These are phyloP conservation scores for Todiramphus chloris DNA, from an alignment of 2,113 vertebrate species.

Conservation along the genomic window DNA sequence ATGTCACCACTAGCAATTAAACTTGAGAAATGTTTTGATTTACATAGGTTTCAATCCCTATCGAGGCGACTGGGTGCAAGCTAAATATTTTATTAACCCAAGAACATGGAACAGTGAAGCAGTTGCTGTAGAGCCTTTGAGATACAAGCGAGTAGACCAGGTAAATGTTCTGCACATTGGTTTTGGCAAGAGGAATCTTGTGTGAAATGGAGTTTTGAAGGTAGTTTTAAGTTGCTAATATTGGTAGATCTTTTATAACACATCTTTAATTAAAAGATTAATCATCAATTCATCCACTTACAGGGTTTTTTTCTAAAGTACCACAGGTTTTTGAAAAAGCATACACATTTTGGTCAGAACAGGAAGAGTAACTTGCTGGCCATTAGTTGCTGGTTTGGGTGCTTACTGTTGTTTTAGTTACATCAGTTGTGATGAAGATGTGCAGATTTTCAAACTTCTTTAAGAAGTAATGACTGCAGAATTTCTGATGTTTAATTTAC, in stretches of 20 bases:
- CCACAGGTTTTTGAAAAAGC: background rate
- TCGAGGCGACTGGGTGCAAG: constrained; percentile 94
- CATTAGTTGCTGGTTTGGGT: background rate
- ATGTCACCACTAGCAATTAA: background rate
- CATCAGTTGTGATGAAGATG: background rate
- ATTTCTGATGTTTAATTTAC: background rate
- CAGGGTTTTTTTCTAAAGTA: background rate
- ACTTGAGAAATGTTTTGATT: background rate
- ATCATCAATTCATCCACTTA: background rate
- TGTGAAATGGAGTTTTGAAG: background rate
- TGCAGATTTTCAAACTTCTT: background rate
- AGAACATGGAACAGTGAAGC: constrained; percentile 84
- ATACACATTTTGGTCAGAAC: background rate
- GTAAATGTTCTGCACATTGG: constrained; percentile 50
- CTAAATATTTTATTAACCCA: constrained; percentile 83
- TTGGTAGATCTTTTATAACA: background rate
- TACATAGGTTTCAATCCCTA: constrained; percentile 84
- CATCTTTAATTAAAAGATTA: background rate
- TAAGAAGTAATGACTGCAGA: background rate
- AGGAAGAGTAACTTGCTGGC: background rate
- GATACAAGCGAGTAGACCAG: constrained; percentile 85
- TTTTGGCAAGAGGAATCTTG: background rate
- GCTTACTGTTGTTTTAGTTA: background rate
- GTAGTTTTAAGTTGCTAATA: background rate
- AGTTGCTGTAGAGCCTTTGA: constrained; percentile 83